Base-by-base conservation (phyloP, 2,113 vertebrate species). In the Mormyrus iriodes region DNA sequence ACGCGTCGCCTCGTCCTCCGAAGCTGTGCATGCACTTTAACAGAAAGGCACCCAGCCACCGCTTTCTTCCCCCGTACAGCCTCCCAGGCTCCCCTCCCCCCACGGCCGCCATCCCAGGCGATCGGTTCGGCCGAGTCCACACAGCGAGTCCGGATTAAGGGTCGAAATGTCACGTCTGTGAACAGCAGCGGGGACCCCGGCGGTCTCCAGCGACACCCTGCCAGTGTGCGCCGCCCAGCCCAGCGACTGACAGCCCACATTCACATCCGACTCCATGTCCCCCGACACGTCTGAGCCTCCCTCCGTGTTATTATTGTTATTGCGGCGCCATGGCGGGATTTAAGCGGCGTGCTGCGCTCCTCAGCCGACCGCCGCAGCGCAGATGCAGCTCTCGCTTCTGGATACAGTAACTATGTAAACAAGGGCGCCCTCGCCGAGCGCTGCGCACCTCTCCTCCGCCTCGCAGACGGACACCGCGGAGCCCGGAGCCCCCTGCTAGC, bases 351-450 rank as follows among this genome's bases (percentile, higher is more conserved):
- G 15, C 42, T 35, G 76, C 15, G 3, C 55, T 61, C 55, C 55
- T 2, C 21, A 21, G 13, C 21, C 13, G 55, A 58, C 21, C 55
- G 2, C 55, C 55, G 21, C 82, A n/a, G 2, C 82, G 10, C 86
- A 87, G 46, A 46, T 49, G 46, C 27, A 49, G 83, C n/a, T 49
- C 46, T 52, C 7, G 6, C 3, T 6, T 87, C 86, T 65, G 55
- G 86, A 44, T 87, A 87, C 86, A 87, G 86, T 90, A 92, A 90
- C 91, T 82, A 87, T 86, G 19, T 90, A 90, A 90, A 88, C 90
- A 73, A 89, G 48, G 69, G 84, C 85, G 10, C 73, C 49, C 69
- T 53, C 17, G 46, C 31, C 12, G 21, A 46, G 55, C 24, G 24
- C 21, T 10, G 87, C 55, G 39, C 87, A 31, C 61, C 44, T 69